A percentile compares a stretch with the other conserved stretches of the same genome.
phyloP scores from a whole-genome alignment of 1,140 invertebrate species.

The Heliconius hermathena region DNA sequence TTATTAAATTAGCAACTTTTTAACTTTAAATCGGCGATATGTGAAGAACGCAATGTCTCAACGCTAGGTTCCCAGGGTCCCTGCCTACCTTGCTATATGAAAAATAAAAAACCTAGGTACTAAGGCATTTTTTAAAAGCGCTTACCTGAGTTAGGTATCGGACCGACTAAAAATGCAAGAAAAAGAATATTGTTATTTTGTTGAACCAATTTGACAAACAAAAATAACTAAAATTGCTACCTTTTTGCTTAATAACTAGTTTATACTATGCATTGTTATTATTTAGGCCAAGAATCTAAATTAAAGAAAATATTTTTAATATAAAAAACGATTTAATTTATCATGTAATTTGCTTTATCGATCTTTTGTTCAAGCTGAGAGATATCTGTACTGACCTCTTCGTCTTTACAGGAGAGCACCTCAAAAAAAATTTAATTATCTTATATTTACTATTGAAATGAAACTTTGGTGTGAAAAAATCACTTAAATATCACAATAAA shows the following conservation, averaged over 20 bases:
- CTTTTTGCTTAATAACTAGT: neutral
- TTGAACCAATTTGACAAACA: neutral
- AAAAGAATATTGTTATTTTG: constrained; percentile 2
- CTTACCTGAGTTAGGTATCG: constrained; percentile 5
- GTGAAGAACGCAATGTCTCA: neutral
- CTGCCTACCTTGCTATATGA: neutral
- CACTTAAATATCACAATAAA: too few relatives aligned
- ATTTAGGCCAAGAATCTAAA: too few relatives aligned
- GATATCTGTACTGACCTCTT: too few relatives aligned
- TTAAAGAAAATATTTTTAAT: too few relatives aligned
- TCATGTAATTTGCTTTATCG: too few relatives aligned
- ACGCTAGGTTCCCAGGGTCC: neutral
- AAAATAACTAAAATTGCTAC: neutral
- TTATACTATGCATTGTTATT: neutral
- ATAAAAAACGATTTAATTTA: too few relatives aligned
- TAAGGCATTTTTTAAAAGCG: neutral
- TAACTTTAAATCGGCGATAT: neutral
- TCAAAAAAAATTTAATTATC: too few relatives aligned
- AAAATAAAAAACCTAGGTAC: neutral
- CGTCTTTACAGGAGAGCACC: too few relatives aligned
- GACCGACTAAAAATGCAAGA: constrained; percentile 15
- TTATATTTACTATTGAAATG: too few relatives aligned
- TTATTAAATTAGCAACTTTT: neutral
- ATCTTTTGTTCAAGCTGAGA: too few relatives aligned
- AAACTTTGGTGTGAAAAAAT: too few relatives aligned